Evolutionary conservation across 1,140 invertebrate genomes (phyloP).

Genomic region (Papilio polytes): DNA sequence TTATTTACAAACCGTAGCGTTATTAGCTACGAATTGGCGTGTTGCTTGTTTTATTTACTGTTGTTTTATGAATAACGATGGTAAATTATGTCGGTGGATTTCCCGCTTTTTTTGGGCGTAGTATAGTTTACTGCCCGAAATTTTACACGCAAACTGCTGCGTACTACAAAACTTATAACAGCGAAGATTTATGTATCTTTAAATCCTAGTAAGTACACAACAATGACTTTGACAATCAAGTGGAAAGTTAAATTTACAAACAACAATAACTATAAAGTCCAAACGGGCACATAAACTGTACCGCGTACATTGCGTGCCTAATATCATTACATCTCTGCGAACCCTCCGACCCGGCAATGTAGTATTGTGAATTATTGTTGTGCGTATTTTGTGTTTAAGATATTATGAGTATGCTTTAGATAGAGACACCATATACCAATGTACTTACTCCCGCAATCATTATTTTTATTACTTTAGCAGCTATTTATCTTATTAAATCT

Average conservation of each 20-base stretch:
- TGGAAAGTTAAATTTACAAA: conserved; percentile 32
- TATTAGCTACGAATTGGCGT: conserved; percentile 22
- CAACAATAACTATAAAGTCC: conserved; percentile 32
- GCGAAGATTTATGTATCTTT: neutral
- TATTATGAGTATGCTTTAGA: neutral
- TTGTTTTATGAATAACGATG: neutral
- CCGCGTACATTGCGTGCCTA: conserved; percentile 34
- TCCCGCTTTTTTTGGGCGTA: neutral
- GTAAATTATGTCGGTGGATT: neutral
- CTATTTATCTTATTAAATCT: too few species aligned
- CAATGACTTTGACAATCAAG: conserved; percentile 22
- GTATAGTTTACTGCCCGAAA: neutral
- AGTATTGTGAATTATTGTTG: conserved; percentile 20
- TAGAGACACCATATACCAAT: neutral
- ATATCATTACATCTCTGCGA: conserved; percentile 23
- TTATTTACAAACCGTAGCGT: conserved; percentile 31
- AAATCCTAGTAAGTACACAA: conserved; percentile 9
- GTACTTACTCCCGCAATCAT: too few species aligned
- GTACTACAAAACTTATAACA: too few species aligned
- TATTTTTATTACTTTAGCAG: too few species aligned
- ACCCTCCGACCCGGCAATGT: neutral
- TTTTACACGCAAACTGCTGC: too few species aligned
- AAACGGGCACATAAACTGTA: conserved; percentile 15
- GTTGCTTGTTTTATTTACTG: conserved; percentile 19
- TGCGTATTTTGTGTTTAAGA: conserved; percentile 13